Conservation (phyloP, 2,888 invertebrate genomes). For the Thelaira solivaga region DNA sequence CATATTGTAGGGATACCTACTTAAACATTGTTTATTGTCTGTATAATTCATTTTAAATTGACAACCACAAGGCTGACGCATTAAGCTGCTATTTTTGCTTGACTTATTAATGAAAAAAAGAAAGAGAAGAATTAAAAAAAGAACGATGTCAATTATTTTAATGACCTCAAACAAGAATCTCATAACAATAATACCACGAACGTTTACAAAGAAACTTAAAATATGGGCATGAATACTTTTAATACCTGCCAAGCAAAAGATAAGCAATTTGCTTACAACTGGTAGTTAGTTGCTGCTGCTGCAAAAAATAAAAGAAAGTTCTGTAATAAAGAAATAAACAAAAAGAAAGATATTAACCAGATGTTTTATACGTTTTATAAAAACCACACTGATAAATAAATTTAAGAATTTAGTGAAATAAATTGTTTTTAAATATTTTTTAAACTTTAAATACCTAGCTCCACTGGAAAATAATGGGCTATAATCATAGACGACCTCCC, state of each 20-base stretch:
- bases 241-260: too few species aligned
- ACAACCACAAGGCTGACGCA: conserved; percentile 39
- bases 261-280: background rate
- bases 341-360: background rate
- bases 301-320: conserved; percentile 14
- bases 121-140: too few species aligned
- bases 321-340: background rate
- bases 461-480: too few species aligned
- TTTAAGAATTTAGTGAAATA: too few species aligned
- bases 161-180: conserved; percentile 55
- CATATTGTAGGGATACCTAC: background rate
- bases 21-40: conserved; percentile 14
- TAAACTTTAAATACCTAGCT: too few species aligned
- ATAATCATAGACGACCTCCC: too few species aligned
- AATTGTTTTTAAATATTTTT: too few species aligned
- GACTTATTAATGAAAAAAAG: conserved; percentile 11
- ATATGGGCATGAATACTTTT: background rate
- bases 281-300: too few species aligned
- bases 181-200: conserved; percentile 15
- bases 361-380: too few species aligned
- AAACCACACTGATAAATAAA: too few species aligned
- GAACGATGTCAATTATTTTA: conserved; percentile 57
- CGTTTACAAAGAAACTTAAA: conserved; percentile 27
- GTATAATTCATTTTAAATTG: conserved; percentile 22
- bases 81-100: background rate